Conservation (phyloP, 2,797 vertebrate genomes). For the Petrocephalus schoutedeni region DNA sequence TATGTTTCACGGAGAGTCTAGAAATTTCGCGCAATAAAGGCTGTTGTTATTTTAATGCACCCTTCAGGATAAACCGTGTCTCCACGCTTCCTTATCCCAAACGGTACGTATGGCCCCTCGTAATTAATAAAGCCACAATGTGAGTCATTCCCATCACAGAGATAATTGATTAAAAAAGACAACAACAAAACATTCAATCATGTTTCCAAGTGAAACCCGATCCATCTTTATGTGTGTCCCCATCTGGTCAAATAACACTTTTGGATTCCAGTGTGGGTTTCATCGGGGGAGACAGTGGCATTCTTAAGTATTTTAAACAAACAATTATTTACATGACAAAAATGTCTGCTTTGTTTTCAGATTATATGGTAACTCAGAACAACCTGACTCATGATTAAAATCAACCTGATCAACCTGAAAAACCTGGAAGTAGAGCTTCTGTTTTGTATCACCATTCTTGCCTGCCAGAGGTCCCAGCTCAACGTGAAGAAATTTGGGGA, state of each 20-base stretch:
- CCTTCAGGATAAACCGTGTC: conserved; percentile 64
- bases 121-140: conserved; percentile 14
- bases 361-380: not conserved
- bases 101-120: conserved; percentile 50
- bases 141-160: conserved; percentile 6
- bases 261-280: not conserved
- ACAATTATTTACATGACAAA: not conserved
- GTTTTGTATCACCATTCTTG: not conserved
- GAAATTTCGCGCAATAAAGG: conserved; percentile 12
- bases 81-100: conserved; percentile 64
- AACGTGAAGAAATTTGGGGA: not conserved
- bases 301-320: not conserved
- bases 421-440: not conserved
- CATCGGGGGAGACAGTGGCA: not conserved
- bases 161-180: conserved; percentile 21
- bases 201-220: not conserved
- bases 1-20: not conserved
- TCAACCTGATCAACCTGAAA: too few relatives aligned
- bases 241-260: not conserved
- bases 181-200: not conserved
- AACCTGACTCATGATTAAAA: conserved; percentile 8
- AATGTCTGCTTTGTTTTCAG: not conserved
- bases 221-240: conserved; percentile 7
- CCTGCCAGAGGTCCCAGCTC: not conserved
- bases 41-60: conserved; percentile 27